Evolutionary conservation across 2,888 invertebrate genomes (phyloP).

Genomic region (Pogonocherus hispidulus): DNA sequence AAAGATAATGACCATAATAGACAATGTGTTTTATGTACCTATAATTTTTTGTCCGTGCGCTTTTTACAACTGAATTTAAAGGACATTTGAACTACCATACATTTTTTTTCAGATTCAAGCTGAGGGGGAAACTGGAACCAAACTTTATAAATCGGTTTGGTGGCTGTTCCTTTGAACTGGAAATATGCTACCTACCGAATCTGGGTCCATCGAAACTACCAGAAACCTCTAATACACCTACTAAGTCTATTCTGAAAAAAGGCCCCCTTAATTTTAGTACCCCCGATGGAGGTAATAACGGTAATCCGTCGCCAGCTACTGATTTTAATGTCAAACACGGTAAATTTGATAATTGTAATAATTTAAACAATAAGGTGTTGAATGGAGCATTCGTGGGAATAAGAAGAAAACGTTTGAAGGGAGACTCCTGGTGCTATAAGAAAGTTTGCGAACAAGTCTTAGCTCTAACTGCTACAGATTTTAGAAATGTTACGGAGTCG

Average conservation of each 20-base stretch:
- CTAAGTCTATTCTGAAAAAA: constrained; percentile 58
- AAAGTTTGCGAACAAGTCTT: constrained; percentile 82
- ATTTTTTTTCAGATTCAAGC: constrained; percentile 72
- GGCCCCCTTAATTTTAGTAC: constrained; percentile 44
- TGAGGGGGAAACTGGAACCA: constrained; percentile 76
- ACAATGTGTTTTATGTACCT: too few relatives aligned
- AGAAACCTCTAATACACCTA: constrained; percentile 52
- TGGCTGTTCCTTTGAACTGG: constrained; percentile 79
- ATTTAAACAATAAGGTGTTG: constrained; percentile 1
- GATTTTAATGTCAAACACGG: constrained; percentile 28
- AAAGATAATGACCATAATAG: too few relatives aligned
- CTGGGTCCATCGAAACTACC: constrained; percentile 51
- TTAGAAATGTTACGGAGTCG: constrained; percentile 45
- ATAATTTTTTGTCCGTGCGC: constrained; percentile 27
- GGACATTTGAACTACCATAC: too few relatives aligned
- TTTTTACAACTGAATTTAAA: too few relatives aligned
- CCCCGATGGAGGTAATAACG: constrained; percentile 13
- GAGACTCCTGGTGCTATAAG: constrained; percentile 87
- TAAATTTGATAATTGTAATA: constrained; percentile 10
- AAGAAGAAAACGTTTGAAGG: constrained; percentile 80
- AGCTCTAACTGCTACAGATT: constrained; percentile 69
- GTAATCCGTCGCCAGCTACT: background rate
- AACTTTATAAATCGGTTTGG: constrained; percentile 56
- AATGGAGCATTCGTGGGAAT: constrained; percentile 72
- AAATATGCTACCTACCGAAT: constrained; percentile 73